Conservation (phyloP, 2,888 invertebrate genomes). For the Stenichneumon culpator region DNA sequence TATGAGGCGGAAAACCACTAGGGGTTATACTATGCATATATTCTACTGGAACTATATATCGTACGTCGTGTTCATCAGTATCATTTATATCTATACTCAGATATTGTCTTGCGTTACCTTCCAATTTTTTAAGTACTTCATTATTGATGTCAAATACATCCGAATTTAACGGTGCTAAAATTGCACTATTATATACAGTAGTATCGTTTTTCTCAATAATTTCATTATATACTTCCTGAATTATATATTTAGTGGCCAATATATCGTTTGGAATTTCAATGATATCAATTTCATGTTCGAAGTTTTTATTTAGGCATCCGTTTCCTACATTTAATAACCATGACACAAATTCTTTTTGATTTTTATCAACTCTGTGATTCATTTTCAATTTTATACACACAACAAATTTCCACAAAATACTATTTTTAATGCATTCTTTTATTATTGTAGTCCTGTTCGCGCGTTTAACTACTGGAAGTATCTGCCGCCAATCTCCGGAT, state of each 20-base stretch:
- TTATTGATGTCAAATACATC: too few relatives aligned
- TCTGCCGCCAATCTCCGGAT: constrained; percentile 42
- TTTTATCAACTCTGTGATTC: constrained; percentile 53
- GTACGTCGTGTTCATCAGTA: constrained; percentile 13
- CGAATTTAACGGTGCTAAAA: too few relatives aligned
- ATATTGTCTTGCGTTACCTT: too few relatives aligned
- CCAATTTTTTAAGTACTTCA: too few relatives aligned
- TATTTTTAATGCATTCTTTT: constrained; percentile 30
- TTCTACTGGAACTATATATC: constrained; percentile 32
- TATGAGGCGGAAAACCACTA: constrained; percentile 36
- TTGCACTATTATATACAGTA: too few relatives aligned
- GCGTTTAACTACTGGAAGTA: constrained; percentile 40
- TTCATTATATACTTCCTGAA: constrained; percentile 37
- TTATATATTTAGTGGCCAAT: constrained; percentile 1
- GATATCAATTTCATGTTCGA: constrained; percentile 22
- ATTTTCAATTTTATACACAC: background rate
- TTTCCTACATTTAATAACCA: constrained; percentile 55
- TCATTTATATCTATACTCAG: too few relatives aligned
- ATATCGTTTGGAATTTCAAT: constrained; percentile 20
- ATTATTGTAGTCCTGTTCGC: constrained; percentile 29
- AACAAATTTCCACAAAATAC: constrained; percentile 38
- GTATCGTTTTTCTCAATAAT: constrained; percentile 22
- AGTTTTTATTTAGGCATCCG: constrained; percentile 11
- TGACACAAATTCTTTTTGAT: constrained; percentile 38
- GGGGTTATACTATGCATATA: constrained; percentile 51